phyloP scores from a whole-genome alignment of 1,140 invertebrate species.

The Zaprionus vittiger region DNA sequence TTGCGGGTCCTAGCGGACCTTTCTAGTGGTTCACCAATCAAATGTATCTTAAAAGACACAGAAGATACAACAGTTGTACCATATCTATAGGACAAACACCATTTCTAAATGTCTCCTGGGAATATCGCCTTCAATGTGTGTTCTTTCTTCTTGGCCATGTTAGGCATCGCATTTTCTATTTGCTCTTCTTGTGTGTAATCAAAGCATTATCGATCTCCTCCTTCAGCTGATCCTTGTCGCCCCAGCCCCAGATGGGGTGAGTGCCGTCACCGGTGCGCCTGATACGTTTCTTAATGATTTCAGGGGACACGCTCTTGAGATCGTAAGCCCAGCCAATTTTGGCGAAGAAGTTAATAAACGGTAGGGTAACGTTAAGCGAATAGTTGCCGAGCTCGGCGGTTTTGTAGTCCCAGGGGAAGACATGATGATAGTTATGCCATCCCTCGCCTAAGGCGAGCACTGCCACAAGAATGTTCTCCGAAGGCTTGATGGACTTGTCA shows the following conservation, averaged over 20 bases:
- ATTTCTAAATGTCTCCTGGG: constrained; percentile 62
- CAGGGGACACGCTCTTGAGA: constrained; percentile 91
- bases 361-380: constrained; percentile 91
- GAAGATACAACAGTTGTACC: constrained; percentile 58
- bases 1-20: not conserved
- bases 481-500: constrained; percentile 92
- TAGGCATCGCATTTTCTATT: constrained; percentile 62
- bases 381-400: constrained; percentile 93
- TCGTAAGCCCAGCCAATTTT: constrained; percentile 95
- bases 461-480: constrained; percentile 90
- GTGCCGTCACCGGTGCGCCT: constrained; percentile 91
- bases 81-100: constrained; percentile 61
- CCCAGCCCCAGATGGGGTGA: constrained; percentile 93
- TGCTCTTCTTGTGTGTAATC: constrained; percentile 87
- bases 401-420: constrained; percentile 97
- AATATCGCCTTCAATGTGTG: constrained; percentile 18
- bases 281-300: constrained; percentile 89
- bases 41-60: constrained; percentile 60
- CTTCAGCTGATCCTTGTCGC: constrained; percentile 90
- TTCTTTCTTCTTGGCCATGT: constrained; percentile 29
- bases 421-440: constrained; percentile 98
- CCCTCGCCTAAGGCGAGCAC: constrained; percentile 92
- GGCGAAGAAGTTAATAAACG: constrained; percentile 94
- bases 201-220: constrained; percentile 88
- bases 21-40: constrained; percentile 1